Evolutionary conservation across 1,140 invertebrate species (phyloP).

Genomic region (Epicauta chinensis): DNA sequence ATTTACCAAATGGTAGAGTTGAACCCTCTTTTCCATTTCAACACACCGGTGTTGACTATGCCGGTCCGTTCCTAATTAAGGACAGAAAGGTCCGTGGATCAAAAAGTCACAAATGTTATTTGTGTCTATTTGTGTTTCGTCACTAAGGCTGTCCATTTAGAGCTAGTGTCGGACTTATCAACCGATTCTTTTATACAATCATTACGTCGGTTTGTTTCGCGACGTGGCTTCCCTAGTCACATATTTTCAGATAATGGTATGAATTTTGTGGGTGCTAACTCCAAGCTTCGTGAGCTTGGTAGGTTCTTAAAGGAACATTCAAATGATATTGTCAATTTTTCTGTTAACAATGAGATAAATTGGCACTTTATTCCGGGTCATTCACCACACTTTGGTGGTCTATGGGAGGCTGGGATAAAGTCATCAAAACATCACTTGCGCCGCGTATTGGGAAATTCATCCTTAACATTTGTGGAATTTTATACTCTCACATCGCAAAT

Average conservation of each 20-base stretch:
- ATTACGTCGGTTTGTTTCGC: slow-evolving; percentile 24
- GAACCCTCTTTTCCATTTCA: too few species aligned
- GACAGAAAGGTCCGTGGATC: too few species aligned
- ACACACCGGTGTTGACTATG: too few species aligned
- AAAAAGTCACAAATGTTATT: background rate
- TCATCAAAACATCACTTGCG: slow-evolving; percentile 6
- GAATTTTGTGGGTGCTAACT: slow-evolving; percentile 35
- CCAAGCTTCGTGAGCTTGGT: slow-evolving; percentile 13
- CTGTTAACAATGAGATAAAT: background rate
- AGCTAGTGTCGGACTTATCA: slow-evolving; percentile 8
- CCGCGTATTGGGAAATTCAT: background rate
- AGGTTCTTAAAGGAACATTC: background rate
- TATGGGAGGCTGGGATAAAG: too few species aligned
- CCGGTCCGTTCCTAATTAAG: too few species aligned
- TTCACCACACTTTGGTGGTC: too few species aligned
- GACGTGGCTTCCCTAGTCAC: slow-evolving; percentile 34
- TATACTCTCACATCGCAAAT: background rate
- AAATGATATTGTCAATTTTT: background rate
- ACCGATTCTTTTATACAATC: slow-evolving; percentile 22
- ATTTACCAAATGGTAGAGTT: too few species aligned
- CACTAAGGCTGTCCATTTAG: slow-evolving; percentile 6
- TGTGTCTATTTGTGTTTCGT: too few species aligned
- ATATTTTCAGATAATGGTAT: slow-evolving; percentile 42
- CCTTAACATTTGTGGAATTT: slow-evolving; percentile 1
- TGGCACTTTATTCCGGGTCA: too few species aligned